These are phyloP conservation scores for Heliconius charithonia DNA, from an alignment of 2,888 invertebrate species.

Conservation along the genomic window DNA sequence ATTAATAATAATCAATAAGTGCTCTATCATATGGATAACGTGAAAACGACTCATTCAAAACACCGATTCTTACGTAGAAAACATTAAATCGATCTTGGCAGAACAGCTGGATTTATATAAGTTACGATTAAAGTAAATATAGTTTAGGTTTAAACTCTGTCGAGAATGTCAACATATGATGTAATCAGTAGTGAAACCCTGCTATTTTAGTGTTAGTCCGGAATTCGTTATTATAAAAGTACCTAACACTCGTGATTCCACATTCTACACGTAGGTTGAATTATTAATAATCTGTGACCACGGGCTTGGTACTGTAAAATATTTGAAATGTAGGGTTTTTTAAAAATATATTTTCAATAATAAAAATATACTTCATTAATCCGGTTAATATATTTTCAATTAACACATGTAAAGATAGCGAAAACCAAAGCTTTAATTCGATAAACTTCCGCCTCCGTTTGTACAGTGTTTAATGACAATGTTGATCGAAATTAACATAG, in stretches of 20 bases:
- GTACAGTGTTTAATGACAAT: too few species aligned
- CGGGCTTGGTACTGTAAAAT: neutral
- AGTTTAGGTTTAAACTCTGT: conserved; percentile 58
- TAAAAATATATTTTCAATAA: too few species aligned
- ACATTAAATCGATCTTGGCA: conserved; percentile 74
- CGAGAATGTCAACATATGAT: conserved; percentile 72
- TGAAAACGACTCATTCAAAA: conserved; percentile 48
- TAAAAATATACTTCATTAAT: neutral
- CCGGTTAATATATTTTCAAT: neutral
- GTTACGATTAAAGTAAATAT: conserved; percentile 62
- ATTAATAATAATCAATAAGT: conserved; percentile 28
- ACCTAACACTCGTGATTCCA: conserved; percentile 48
- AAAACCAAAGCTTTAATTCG: too few species aligned
- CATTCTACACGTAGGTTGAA: conserved; percentile 55
- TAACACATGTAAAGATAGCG: neutral
- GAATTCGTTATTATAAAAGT: conserved; percentile 67
- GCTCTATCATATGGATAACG: conserved; percentile 39
- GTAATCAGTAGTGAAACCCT: conserved; percentile 68
- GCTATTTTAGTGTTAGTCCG: conserved; percentile 70
- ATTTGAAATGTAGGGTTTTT: too few species aligned
- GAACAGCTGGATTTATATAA: conserved; percentile 64
- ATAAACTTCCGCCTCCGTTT: neutral
- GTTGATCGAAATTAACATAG: neutral
- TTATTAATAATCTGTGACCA: conserved; percentile 51
- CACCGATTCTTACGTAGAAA: conserved; percentile 67